These are phyloP conservation scores for Mystacornis crossleyi DNA, from an alignment of 2,113 vertebrate genomes.

Conservation along the genomic window DNA sequence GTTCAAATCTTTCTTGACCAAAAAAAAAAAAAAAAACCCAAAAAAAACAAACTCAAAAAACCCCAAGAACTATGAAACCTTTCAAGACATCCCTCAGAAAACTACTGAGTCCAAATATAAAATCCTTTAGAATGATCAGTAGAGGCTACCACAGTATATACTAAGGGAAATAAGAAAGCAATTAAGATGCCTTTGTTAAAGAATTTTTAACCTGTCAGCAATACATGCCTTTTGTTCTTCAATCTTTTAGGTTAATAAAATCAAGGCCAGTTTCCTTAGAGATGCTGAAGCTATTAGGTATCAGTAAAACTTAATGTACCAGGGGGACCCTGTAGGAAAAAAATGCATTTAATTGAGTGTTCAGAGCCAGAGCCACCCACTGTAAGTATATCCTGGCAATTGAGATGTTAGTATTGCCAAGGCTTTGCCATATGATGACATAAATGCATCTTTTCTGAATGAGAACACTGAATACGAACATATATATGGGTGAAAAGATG, in stretches of 20 bases:
- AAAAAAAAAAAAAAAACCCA: background rate
- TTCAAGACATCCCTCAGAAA: background rate
- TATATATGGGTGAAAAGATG: slow-evolving; percentile 5
- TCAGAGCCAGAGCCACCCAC: slow-evolving; percentile 50
- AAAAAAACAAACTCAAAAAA: background rate
- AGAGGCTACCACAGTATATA: background rate
- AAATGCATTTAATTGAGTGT: slow-evolving; percentile 59
- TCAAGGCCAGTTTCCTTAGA: slow-evolving; percentile 56
- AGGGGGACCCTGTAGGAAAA: slow-evolving; percentile 25
- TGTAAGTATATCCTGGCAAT: slow-evolving; percentile 49
- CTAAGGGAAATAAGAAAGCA: slow-evolving; percentile 26
- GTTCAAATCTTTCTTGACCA: background rate
- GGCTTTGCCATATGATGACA: background rate
- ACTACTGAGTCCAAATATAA: background rate
- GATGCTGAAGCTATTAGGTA: slow-evolving; percentile 60
- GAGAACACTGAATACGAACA: background rate
- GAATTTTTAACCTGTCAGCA: slow-evolving; percentile 66
- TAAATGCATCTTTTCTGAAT: slow-evolving; percentile 39
- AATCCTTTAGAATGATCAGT: background rate
- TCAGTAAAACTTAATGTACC: slow-evolving; percentile 67
- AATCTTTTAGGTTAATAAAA: slow-evolving; percentile 65
- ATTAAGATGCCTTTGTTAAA: slow-evolving; percentile 55
- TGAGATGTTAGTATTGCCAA: slow-evolving; percentile 57
- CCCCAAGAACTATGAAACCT: background rate
- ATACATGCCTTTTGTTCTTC: slow-evolving; percentile 47